Base-by-base conservation (phyloP, 1,140 invertebrate species). In the Macrobrachium nipponense region DNA sequence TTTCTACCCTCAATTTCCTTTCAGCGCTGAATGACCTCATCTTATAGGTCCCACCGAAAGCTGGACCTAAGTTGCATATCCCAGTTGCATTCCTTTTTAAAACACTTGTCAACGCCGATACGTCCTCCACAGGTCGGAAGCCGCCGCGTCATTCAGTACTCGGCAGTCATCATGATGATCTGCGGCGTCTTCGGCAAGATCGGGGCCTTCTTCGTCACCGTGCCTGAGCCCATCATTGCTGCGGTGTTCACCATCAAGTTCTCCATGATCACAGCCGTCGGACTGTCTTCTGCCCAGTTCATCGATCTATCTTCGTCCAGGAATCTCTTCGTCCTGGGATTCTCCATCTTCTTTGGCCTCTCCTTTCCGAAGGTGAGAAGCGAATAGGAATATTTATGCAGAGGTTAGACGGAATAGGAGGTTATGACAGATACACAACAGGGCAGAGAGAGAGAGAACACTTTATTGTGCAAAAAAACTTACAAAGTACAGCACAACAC, bases 211-310 rank as follows among this genome's bases (percentile, higher is more conserved):
- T 97, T 98, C 90, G 95, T 97, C 72, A 95, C 96, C 76, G 97
- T 98, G 80, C 96, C 97, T 7, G 95, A 96, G 90, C 96, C 96
- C 0, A 94, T 97, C 27, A 93, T 97, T 1, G 97, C 96, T 0
- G 97, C 96, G 8, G 93, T 96, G 80, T 96, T 97, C 91, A 96
- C 96, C 89, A 93, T 97, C 8, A 96, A 96, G 94, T 97, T 97
- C 90, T 96, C 96, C 61, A 96, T 97, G 94, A 96, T 97, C 81
- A 93, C 94, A 15, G 95, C 95, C 18, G 96, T 96, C 14, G 83
- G 83, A 44, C 6, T 86, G 64, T 64, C 91, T 2, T 91, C 91
- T 83, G 89, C 92, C 7, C 90, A 92, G 82, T 90, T 90, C 58
- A 89, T 92, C 44, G 91, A 92, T 87, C 87, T 92, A 5, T 90